phyloP scores from a whole-genome alignment of 64 coral and sea anemone species.

The Porites australiensis region DNA sequence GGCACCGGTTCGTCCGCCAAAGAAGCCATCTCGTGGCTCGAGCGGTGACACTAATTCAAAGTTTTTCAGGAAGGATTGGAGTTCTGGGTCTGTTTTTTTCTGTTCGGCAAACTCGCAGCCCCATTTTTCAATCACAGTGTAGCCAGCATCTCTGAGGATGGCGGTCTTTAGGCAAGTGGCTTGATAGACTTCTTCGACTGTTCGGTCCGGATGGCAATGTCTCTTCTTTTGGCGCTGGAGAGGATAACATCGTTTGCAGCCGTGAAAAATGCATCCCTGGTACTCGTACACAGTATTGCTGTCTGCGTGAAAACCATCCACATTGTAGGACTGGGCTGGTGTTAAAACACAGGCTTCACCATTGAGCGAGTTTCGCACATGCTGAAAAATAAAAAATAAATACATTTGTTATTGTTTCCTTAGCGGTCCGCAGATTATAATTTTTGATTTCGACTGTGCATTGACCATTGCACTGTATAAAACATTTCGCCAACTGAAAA shows the following conservation, averaged over 20 bases:
- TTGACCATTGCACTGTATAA: too few species aligned
- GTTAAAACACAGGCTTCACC: not conserved
- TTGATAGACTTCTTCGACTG: not conserved
- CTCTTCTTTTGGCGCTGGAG: not conserved
- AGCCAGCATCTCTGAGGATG: not conserved
- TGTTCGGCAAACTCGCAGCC: not conserved
- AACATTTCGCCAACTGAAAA: too few species aligned
- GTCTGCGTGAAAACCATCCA: not conserved
- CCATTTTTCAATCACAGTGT: not conserved
- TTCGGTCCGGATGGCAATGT: not conserved
- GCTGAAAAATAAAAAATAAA: not conserved
- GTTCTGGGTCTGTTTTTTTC: not conserved
- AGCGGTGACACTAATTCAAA: not conserved
- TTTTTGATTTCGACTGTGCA: too few species aligned
- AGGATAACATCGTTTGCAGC: not conserved
- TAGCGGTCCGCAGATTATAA: too few species aligned
- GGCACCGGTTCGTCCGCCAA: not conserved
- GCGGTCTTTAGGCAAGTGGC: not conserved
- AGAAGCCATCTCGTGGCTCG: constrained; percentile 10
- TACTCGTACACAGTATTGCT: constrained; percentile 4
- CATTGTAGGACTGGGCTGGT: not conserved
- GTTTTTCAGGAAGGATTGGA: not conserved
- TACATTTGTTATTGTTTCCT: too few species aligned
- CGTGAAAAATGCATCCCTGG: not conserved
- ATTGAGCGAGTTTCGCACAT: not conserved